These are phyloP conservation scores for Menidia menidia DNA, from an alignment of 2,797 vertebrate species.

Conservation along the genomic window DNA sequence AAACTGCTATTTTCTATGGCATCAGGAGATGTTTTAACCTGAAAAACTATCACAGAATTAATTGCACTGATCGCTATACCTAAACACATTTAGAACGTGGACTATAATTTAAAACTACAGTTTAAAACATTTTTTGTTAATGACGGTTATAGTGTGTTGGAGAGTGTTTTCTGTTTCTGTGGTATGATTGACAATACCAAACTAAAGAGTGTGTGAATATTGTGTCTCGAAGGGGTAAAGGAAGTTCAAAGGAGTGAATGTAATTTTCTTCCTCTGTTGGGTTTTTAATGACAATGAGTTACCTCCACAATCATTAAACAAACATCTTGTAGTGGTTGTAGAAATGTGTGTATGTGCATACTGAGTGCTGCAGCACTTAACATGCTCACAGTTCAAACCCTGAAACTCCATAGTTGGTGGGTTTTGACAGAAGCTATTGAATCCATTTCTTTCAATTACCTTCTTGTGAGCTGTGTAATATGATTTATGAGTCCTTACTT, in stretches of 20 bases:
- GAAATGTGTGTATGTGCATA: conserved; percentile 16
- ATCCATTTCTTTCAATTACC: conserved; percentile 61
- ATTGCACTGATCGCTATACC: conserved; percentile 49
- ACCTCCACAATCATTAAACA: conserved; percentile 71
- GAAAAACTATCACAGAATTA: conserved; percentile 43
- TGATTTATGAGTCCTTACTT: conserved; percentile 69
- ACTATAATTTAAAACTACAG: conserved; percentile 35
- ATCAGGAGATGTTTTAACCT: conserved; percentile 7
- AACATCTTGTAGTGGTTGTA: conserved; percentile 65
- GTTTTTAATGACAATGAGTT: conserved; percentile 59
- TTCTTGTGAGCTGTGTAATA: conserved; percentile 60
- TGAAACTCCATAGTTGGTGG: conserved; percentile 36
- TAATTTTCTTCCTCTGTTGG: conserved; percentile 64
- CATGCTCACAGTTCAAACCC: conserved; percentile 58
- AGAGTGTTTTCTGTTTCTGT: conserved; percentile 36
- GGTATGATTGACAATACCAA: conserved; percentile 37
- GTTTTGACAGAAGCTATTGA: conserved; percentile 64
- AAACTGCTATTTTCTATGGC: conserved; percentile 26
- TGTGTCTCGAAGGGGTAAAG: conserved; percentile 58
- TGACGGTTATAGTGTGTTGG: conserved; percentile 57
- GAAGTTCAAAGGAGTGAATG: conserved; percentile 73
- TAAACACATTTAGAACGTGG: conserved; percentile 52
- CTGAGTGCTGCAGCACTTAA: conserved; percentile 45
- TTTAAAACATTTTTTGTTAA: conserved; percentile 63
- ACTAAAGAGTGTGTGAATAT: conserved; percentile 62